A percentile compares a stretch with the other conserved stretches of the same genome.
Conservation (phyloP, 1,140 invertebrate genomes). For the Cyrtorhinus lividipennis region DNA sequence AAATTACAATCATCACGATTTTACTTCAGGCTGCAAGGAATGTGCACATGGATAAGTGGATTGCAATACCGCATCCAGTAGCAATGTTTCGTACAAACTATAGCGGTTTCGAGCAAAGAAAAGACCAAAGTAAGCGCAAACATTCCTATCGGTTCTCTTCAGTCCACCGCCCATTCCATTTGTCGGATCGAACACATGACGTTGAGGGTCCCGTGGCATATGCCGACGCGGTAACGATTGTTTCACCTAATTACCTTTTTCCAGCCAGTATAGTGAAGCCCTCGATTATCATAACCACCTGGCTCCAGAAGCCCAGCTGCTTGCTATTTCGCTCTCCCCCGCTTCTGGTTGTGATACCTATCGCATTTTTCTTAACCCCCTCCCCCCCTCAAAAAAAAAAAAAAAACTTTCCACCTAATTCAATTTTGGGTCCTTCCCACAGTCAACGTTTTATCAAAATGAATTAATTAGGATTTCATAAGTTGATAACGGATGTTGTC, state of each 20-base stretch:
- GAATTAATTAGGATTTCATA: neutral
- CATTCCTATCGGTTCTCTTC: too few species aligned
- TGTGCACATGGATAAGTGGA: too few species aligned
- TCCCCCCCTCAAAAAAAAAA: too few species aligned
- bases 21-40: too few species aligned
- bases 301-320: neutral
- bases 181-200: neutral
- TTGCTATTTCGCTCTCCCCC: too few species aligned
- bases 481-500: neutral
- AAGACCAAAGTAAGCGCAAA: too few species aligned
- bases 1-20: too few species aligned
- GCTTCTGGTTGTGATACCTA: neutral
- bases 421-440: neutral
- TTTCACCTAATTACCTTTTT: neutral
- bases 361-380: neutral
- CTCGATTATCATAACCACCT: neutral
- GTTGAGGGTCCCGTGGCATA: neutral
- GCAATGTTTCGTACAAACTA: too few species aligned
- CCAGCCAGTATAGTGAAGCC: neutral
- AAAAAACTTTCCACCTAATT: neutral
- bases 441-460: neutral
- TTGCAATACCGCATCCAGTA: too few species aligned
- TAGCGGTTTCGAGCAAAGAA: too few species aligned
- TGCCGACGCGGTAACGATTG: neutral
- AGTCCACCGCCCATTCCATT: too few species aligned